Evolutionary conservation across 2,797 vertebrate species (phyloP), one percentile per base, ranked within the genome.

Genomic region (Protosalanx chinensis): DNA sequence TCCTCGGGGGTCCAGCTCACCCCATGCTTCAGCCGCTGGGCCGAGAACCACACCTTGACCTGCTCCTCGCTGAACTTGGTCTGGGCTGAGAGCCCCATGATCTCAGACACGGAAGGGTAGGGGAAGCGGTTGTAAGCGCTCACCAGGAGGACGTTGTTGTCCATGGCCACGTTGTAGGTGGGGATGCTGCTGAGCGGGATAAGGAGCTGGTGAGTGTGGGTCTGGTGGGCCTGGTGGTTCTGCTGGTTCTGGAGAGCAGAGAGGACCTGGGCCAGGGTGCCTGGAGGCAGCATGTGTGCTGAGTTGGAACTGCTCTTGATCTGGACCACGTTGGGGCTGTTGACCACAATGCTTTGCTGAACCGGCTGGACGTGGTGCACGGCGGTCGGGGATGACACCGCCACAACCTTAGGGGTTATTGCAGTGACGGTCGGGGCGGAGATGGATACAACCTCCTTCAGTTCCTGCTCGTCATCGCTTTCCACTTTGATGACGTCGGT

Each of bases 31-130:
- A 99, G 92, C 63, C 97, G 94, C 84, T 99, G 98, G 49, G 97
- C 98, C 64, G 97, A 98, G 89, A 99, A 98, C 98, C 98, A 99
- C 67, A 98, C 98, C 84, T 99, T 98, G 68, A 99, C 96, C 88
- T 98, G 96, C 72, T 99, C 98, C 86, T 98, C 97, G 0, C 94
- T 96, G 79, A 97, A 98, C 90, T 97, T 98, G 0, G 97, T 98
- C 92, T 98, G 97, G 1, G 93, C 92, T 18, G 96, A 93, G 81
- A 99, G 88, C 64, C 96, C 94, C 71, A 93, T 90, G 79, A 98
- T 97, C 90, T 99, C 97, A 0, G 96, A 95, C 84, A 95, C 91
- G 0, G 96, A 97, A 0, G 97, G 97, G 57, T 99, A 99, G 0
- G 97, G 97, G 74, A 99, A 99, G 88, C 97, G 96, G 90, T 95